Base-by-base conservation (phyloP, 1,140 invertebrate genomes). In the Achatina immaculata region DNA sequence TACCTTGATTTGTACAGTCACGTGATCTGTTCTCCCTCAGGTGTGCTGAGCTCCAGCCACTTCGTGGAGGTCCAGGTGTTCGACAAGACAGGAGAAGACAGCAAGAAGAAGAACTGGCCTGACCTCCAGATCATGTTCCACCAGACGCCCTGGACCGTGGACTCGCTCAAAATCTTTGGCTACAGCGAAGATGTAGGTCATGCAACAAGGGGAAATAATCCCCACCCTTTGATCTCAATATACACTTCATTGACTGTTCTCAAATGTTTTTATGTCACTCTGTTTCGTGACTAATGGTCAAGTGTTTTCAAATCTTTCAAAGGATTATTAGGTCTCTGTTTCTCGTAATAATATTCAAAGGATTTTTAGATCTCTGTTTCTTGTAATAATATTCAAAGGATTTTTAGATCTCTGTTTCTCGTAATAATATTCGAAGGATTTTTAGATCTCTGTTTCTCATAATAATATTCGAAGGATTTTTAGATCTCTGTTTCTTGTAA, bases 101-200 rank as follows among this genome's bases (percentile, higher is more conserved):
- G 78, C 42, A 28, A 66, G 42, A 45, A 75, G 34, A 48, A 7
- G 71, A 66, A 68, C 40, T 83, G 72, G 62, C 82, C 82, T 0
- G 82, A 83, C 58, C 62, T 83, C 19, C 79, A 83, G 55, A 71
- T 83, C 42, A 83, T 83, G 82, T 76, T 83, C 24, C 82, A 83
- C 43, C 78, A 75, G 11, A 74, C 78, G 1, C 82, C 79, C 31
- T 83, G 82, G 82, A 83, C 73, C 1, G 69, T 80, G 19, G 58
- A 83, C 66, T 62, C 62, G 1, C 68, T 83, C n/a, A 31, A 38
- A 28, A 73, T 66, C 36, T 83, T 83, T 75, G 43, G 82, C 31
- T 83, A 83, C 55, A 78, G 51, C 4, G 66, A 80, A 40, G 78
- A 83, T 45, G 82, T 83, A 36, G 16, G 65, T 62, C 1, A n/a